These are phyloP conservation scores for Mythimna loreyi DNA, from an alignment of 2,888 invertebrate genomes.

Conservation along the genomic window DNA sequence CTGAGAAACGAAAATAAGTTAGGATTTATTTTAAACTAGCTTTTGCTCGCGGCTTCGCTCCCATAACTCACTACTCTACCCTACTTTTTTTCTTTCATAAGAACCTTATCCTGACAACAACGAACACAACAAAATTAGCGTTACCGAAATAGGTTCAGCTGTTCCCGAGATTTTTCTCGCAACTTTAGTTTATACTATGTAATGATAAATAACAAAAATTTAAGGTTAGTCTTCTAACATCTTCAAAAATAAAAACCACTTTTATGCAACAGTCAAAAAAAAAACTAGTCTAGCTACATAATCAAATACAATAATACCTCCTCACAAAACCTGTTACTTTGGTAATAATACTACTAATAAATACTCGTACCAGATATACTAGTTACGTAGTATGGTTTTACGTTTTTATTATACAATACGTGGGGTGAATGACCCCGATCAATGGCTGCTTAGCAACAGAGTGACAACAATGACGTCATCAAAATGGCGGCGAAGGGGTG, in stretches of 20 bases:
- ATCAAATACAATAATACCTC: constrained; percentile 20
- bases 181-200: too few species aligned
- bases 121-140: too few species aligned
- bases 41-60: too few species aligned
- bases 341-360: constrained; percentile 24
- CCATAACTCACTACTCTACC: too few species aligned
- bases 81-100: too few species aligned
- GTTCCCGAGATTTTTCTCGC: too few species aligned
- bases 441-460: constrained; percentile 67
- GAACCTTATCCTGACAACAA: too few species aligned
- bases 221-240: neutral
- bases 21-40: neutral
- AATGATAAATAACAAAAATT: neutral
- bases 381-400: constrained; percentile 22
- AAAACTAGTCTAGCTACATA: neutral
- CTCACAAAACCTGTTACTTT: constrained; percentile 29
- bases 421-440: constrained; percentile 59
- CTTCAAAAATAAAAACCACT: neutral
- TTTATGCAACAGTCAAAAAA: constrained; percentile 25
- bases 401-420: constrained; percentile 29
- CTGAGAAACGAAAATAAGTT: neutral
- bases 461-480: constrained; percentile 65
- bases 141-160: too few species aligned
- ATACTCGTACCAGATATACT: constrained; percentile 14
- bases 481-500: constrained; percentile 48